phyloP scores from a whole-genome alignment of 2,888 invertebrate genomes.

The Heteromyza rotundicornis region DNA sequence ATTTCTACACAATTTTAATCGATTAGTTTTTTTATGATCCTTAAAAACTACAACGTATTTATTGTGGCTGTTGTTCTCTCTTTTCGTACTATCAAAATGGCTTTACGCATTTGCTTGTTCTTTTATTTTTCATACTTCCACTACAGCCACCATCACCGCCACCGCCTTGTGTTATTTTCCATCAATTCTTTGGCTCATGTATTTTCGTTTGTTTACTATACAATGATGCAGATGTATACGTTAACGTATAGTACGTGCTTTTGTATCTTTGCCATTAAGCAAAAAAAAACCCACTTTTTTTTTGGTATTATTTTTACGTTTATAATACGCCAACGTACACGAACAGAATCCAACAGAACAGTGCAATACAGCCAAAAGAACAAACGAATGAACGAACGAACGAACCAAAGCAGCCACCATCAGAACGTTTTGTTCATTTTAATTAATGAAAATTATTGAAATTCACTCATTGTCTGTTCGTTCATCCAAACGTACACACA shows the following conservation, averaged over 20 bases:
- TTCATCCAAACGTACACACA: neutral
- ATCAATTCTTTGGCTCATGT: neutral
- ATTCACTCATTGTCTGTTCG: conserved; percentile 4
- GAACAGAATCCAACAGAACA: neutral
- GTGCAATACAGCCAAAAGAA: neutral
- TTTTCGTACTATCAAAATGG: neutral
- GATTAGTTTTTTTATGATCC: no score
- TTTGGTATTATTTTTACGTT: neutral
- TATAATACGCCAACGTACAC: neutral
- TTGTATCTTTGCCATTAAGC: conserved; percentile 1
- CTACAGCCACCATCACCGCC: no score
- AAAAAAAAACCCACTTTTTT: neutral
- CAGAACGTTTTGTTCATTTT: conserved; percentile 40
- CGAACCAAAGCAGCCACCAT: neutral
- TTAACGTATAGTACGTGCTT: conserved; percentile 4
- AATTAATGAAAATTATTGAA: conserved; percentile 49
- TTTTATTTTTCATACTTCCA: no score
- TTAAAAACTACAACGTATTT: no score
- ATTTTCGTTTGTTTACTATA: conserved; percentile 4
- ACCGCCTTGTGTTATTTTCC: no score
- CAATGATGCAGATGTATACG: neutral
- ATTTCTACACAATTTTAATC: no score
- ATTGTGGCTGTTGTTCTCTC: neutral
- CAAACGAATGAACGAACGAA: neutral
- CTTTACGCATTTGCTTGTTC: neutral